These are phyloP conservation scores for Furcifer pardalis DNA, from an alignment of 2,797 vertebrate species.

Conservation along the genomic window DNA sequence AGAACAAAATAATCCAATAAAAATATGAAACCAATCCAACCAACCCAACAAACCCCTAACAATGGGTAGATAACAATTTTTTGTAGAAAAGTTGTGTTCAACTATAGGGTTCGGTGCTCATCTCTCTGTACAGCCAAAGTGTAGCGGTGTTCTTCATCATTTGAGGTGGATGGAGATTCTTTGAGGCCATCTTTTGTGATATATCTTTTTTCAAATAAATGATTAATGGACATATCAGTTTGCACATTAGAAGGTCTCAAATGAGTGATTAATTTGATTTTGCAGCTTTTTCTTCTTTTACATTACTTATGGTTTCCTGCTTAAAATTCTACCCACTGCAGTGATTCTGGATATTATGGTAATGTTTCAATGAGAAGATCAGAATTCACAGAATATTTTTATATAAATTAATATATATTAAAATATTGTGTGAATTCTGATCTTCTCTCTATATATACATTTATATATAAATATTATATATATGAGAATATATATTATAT, in stretches of 20 bases:
- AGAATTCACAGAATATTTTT: not conserved
- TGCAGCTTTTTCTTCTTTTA: not conserved
- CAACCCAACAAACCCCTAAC: no score
- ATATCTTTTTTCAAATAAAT: not conserved
- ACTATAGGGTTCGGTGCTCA: no score
- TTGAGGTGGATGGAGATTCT: not conserved
- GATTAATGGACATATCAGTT: not conserved
- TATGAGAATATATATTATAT: no score
- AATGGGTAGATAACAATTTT: no score
- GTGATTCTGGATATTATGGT: accelerated
- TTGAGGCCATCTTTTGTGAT: not conserved
- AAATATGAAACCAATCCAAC: no score
- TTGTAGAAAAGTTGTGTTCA: no score
- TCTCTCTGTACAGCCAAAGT: no score
- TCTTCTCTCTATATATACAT: no score
- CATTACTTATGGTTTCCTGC: not conserved
- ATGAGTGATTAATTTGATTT: not conserved
- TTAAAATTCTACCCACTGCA: not conserved
- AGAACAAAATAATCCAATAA: no score
- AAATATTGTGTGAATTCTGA: no score
- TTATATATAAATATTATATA: no score
- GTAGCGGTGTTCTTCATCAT: not conserved
- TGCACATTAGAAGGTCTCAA: not conserved
- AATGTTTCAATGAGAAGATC: not conserved
- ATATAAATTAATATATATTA: no score